Conservation (phyloP, 1,140 invertebrate species). For the Drosophila rhopaloa region DNA sequence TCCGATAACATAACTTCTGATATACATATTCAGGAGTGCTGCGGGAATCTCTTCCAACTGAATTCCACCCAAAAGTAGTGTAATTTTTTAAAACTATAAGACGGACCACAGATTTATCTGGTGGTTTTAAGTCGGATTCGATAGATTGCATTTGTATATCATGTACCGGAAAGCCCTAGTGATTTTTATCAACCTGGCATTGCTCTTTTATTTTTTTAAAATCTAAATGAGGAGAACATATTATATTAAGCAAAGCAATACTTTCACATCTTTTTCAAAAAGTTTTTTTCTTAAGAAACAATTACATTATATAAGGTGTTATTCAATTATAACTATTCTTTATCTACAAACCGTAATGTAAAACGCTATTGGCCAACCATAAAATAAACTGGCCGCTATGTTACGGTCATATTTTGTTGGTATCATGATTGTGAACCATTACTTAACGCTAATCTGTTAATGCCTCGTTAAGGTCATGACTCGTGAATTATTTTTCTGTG, state of each 20-base stretch:
- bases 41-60: not conserved
- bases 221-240: no score
- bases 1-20: conserved; percentile 27
- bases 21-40: conserved; percentile 19
- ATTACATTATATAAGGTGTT: not conserved
- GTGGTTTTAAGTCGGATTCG: no score
- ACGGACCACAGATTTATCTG: not conserved
- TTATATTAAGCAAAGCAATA: no score
- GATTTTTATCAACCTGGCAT: no score
- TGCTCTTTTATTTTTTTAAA: no score
- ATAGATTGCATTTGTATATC: no score
- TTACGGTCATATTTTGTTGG: conserved; percentile 14
- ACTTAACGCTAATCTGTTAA: conserved; percentile 34
- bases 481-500: conserved; percentile 26
- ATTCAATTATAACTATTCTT: not conserved
- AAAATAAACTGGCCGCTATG: not conserved
- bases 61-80: not conserved
- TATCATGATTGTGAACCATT: conserved; percentile 37
- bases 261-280: no score
- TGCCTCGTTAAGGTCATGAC: conserved; percentile 41
- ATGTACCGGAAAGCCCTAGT: no score
- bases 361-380: conserved; percentile 1
- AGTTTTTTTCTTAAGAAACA: no score
- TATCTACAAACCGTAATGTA: not conserved
- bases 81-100: not conserved